phyloP scores from a whole-genome alignment of 2,113 vertebrate genomes.

The Bos javanicus region DNA sequence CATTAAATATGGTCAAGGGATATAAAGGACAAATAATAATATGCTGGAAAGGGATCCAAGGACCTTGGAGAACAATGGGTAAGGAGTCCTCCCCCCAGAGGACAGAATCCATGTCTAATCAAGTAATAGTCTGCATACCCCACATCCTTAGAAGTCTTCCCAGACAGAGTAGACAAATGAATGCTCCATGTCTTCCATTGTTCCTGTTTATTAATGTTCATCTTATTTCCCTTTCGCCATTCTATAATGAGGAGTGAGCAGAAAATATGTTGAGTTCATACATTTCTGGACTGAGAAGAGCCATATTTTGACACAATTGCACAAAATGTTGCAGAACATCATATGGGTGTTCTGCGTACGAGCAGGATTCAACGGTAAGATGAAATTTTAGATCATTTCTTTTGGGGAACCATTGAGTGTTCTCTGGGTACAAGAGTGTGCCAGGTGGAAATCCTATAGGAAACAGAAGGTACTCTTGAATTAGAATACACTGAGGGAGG shows the following conservation, averaged over 20 bases:
- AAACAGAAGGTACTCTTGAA: not conserved
- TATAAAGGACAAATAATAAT: conserved; percentile 14
- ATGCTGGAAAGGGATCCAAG: not conserved
- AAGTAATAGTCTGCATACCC: not conserved
- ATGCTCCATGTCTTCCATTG: not conserved
- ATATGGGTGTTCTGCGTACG: not conserved
- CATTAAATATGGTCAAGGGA: not conserved
- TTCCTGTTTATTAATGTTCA: not conserved
- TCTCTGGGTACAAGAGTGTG: not conserved
- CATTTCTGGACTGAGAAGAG: not conserved
- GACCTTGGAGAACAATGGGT: not conserved
- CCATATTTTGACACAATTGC: not conserved
- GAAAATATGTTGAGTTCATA: not conserved
- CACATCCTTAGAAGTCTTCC: not conserved
- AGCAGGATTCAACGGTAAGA: not conserved
- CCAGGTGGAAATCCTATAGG: not conserved
- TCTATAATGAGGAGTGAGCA: not conserved
- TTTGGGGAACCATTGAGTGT: not conserved
- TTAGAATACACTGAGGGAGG: not conserved
- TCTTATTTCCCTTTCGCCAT: not conserved
- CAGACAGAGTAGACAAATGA: not conserved
- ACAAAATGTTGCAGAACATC: not conserved
- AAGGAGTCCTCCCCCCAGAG: not conserved
- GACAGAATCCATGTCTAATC: not conserved
- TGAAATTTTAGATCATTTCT: not conserved